Conservation (phyloP, 2,797 vertebrate genomes). For the Podarcis lilfordi region DNA sequence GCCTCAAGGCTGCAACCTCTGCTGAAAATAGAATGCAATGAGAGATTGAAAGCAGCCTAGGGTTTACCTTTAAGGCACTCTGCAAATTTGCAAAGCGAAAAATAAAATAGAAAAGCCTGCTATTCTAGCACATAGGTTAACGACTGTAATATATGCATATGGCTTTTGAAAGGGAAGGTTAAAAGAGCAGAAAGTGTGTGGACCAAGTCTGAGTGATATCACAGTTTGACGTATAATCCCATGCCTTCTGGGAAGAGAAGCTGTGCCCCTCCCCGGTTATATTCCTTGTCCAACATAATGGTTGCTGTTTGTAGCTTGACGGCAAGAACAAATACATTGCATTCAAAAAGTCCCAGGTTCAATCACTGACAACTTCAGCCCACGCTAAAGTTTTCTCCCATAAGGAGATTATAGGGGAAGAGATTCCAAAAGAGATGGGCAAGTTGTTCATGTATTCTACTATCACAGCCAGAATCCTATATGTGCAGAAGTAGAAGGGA, state of each 20-base stretch:
- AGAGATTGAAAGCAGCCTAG: constrained; percentile 43
- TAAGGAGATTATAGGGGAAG: too few relatives aligned
- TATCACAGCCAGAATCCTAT: too few relatives aligned
- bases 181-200: not conserved
- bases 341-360: not conserved
- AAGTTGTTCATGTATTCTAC: too few relatives aligned
- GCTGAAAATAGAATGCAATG: constrained; percentile 52
- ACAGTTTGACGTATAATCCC: constrained; percentile 7
- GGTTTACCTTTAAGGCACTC: constrained; percentile 38
- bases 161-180: constrained; percentile 13
- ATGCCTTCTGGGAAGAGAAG: not conserved
- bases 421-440: too few relatives aligned
- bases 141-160: not conserved
- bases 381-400: too few relatives aligned
- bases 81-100: not conserved
- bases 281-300: not conserved
- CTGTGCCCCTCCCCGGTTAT: not conserved
- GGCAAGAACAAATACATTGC: not conserved
- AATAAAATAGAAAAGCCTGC: not conserved
- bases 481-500: too few relatives aligned
- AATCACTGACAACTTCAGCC: not conserved
- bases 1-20: constrained; percentile 49
- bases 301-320: not conserved
- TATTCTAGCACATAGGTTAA: not conserved
- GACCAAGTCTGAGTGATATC: not conserved